Conservation (phyloP, 2,113 vertebrate genomes). For the Strix aluco region DNA sequence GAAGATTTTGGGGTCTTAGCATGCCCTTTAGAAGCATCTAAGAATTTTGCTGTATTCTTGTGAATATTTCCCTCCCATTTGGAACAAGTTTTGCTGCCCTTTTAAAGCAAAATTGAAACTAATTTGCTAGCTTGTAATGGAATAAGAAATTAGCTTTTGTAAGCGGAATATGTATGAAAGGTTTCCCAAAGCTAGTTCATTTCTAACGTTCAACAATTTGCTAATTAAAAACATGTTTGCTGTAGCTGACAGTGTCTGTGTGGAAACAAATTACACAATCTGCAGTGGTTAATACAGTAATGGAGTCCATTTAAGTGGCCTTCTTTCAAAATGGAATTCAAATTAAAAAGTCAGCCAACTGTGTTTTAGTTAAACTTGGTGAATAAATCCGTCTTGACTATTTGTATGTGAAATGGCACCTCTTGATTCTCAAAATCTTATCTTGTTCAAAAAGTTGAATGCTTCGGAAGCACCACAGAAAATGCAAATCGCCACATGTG, state of each 20-base stretch:
- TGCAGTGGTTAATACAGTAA: neutral
- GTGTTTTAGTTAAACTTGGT: neutral
- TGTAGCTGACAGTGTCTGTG: neutral
- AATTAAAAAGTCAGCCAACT: neutral
- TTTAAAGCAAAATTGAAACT: conserved; percentile 31
- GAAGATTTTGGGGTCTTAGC: neutral
- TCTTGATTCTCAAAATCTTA: neutral
- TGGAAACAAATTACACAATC: conserved; percentile 14
- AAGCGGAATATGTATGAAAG: neutral
- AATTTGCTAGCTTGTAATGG: neutral
- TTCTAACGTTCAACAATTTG: neutral
- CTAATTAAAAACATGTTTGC: conserved; percentile 14
- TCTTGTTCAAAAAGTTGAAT: neutral
- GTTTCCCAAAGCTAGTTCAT: neutral
- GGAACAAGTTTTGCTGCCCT: neutral
- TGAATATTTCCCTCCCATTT: neutral
- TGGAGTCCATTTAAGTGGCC: neutral
- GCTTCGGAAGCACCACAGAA: neutral
- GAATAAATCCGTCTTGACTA: neutral
- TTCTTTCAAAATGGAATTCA: conserved; percentile 18
- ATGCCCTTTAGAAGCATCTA: neutral
- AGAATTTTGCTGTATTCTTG: neutral
- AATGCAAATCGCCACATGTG: neutral
- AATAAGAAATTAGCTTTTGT: neutral
- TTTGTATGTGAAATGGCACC: neutral